Evolutionary conservation across 2,888 invertebrate species (phyloP), one percentile per base, ranked within the genome.

Genomic region (Slavum lentiscoides): DNA sequence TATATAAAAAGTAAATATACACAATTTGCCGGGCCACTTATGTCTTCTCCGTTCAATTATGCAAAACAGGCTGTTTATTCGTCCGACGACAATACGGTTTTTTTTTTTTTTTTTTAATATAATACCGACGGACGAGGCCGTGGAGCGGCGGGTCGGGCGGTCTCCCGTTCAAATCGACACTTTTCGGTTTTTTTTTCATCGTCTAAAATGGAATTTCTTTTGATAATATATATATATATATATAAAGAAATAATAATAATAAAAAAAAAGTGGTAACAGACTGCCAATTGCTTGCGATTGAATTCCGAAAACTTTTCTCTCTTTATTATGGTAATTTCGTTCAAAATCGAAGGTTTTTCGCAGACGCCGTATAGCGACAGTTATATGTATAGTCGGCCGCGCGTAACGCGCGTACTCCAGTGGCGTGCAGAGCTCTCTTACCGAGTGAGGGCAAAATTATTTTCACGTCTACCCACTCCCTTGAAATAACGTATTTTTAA

Each of bases 221-320:
- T 68, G 75, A 76, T 76, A n/a, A n/a, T 76, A 30, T 73, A n/a
- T 77, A 39, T 23, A 58, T 59, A 61, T 39, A 61, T 77, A 68
- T 62, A 68, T 23, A 23, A 59, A 39, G 39, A 75, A 58, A 61
- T 21, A 66, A 13, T 30, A 49, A 43, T 7, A 76, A 61, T 21
- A 37, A 69, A 43, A 49, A n/a, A 30, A 59, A 39, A 59, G 30
- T 15, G 70, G 80, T 80, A 80, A 80, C 80, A 80, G 80, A 80
- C 72, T 80, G 80, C 66, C 80, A 66, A 80, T 77, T 72, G 80
- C 70, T 80, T 7, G 72, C 80, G 70, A 80, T 80, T 80, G 80
- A 80, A 72, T 80, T 80, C 21, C 43, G 59, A 23, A 72, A 72
- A 80, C n/a, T 53, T 70, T 72, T 58, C 70, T n/a, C 55, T 62